A percentile compares a stretch with the other conserved stretches of the same genome.
Evolutionary conservation across 2,888 invertebrate species (phyloP).

Genomic region (Congeria kusceri): DNA sequence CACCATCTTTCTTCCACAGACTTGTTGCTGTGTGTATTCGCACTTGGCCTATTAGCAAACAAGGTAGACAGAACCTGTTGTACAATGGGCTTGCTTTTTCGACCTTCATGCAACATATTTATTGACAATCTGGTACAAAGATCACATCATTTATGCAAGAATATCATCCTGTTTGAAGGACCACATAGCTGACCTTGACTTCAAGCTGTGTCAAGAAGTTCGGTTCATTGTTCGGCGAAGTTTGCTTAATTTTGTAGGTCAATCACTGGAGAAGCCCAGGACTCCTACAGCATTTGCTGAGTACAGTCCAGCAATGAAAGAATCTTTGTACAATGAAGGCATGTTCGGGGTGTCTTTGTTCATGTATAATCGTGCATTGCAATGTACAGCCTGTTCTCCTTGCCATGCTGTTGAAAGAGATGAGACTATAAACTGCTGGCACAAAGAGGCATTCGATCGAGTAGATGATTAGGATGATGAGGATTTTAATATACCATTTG

Average conservation of each 20-base stretch:
- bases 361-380: background rate
- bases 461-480: background rate
- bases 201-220: too few relatives aligned
- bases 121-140: slow-evolving; percentile 50
- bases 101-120: slow-evolving; percentile 7
- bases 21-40: slow-evolving; percentile 57
- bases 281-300: background rate
- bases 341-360: background rate
- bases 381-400: background rate
- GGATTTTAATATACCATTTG: background rate
- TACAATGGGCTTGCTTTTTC: slow-evolving; percentile 53
- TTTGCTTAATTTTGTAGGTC: too few relatives aligned
- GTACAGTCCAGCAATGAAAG: background rate
- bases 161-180: slow-evolving; percentile 17
- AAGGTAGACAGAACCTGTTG: slow-evolving; percentile 5
- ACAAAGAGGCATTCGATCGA: background rate
- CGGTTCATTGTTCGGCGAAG: background rate
- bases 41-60: slow-evolving; percentile 17
- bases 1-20: too few relatives aligned
- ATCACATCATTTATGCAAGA: slow-evolving; percentile 43
- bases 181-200: background rate
- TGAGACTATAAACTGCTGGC: too few relatives aligned
- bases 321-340: background rate
- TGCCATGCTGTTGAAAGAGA: background rate
- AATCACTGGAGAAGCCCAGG: background rate